Evolutionary conservation across 2,113 vertebrate genomes (phyloP).

Genomic region (Zosterops borbonicus): DNA sequence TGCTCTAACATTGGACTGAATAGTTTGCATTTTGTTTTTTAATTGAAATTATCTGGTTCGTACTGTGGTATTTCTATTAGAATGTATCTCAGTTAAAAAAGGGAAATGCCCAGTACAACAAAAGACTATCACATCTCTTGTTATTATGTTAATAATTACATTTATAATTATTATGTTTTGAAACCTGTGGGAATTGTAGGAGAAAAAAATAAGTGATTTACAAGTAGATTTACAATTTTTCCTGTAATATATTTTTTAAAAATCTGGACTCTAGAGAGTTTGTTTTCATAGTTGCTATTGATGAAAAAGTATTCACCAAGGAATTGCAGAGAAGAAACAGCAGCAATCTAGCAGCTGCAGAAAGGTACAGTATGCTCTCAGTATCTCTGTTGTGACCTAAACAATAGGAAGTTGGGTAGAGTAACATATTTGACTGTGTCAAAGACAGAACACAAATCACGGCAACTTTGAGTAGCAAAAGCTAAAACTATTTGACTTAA

Average conservation of each 20-base stretch:
- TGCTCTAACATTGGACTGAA: slow-evolving; percentile 33
- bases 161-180: slow-evolving; percentile 19
- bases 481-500: background rate
- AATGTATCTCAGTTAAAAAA: slow-evolving; percentile 44
- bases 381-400: background rate
- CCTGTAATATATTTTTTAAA: slow-evolving; percentile 6
- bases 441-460: background rate
- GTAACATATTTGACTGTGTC: background rate
- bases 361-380: background rate
- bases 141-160: slow-evolving; percentile 10
- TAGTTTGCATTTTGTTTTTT: slow-evolving; percentile 26
- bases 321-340: slow-evolving; percentile 19
- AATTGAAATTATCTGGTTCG: background rate
- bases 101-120: slow-evolving; percentile 41
- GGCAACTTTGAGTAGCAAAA: background rate
- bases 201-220: slow-evolving; percentile 13
- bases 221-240: slow-evolving; percentile 2
- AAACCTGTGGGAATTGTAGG: slow-evolving; percentile 38
- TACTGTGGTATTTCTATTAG: slow-evolving; percentile 55
- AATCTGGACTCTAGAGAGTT: background rate
- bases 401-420: background rate
- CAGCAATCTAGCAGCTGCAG: slow-evolving; percentile 19
- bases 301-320: background rate
- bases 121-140: slow-evolving; percentile 28
- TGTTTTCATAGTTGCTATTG: background rate